Percentiles rank a stretch among this genome's conserved stretches.
Evolutionary conservation across 2,113 vertebrate species (phyloP).

Genomic region (Seriola quinqueradiata): DNA sequence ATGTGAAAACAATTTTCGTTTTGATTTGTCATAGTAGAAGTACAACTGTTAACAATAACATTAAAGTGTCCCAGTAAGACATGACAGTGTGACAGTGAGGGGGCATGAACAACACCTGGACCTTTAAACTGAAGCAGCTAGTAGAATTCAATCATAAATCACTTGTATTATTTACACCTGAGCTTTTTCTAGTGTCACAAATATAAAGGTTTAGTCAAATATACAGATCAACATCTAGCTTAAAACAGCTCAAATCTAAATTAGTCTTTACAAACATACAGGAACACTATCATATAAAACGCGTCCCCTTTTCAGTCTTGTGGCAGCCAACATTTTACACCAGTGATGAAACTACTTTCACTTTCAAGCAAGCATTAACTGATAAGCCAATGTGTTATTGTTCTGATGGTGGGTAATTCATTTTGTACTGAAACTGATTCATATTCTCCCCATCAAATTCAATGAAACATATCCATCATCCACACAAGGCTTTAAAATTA

Average conservation of each 20-base stretch:
- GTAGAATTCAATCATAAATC: slow-evolving; percentile 3
- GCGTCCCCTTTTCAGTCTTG: background rate
- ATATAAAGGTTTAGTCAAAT: background rate
- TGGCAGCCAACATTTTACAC: slow-evolving; percentile 17
- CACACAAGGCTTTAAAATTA: slow-evolving; percentile 44
- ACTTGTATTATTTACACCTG: slow-evolving; percentile 6
- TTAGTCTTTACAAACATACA: background rate
- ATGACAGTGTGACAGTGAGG: no score
- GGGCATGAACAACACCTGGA: background rate
- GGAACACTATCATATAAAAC: background rate
- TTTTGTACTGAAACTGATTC: slow-evolving; percentile 52
- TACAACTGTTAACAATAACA: background rate
- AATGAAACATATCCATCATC: slow-evolving; percentile 67
- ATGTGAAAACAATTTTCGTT: background rate
- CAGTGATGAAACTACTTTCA: slow-evolving; percentile 5
- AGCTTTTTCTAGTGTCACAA: background rate
- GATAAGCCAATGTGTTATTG: slow-evolving; percentile 18
- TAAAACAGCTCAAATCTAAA: background rate
- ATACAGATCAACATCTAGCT: slow-evolving; percentile 2
- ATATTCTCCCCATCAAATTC: slow-evolving; percentile 43
- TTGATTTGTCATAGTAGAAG: background rate
- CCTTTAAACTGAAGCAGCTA: background rate
- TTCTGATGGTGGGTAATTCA: slow-evolving; percentile 52
- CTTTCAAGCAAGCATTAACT: slow-evolving; percentile 20
- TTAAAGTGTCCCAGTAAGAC: no score